Base-by-base conservation (phyloP, 2,888 invertebrate genomes). In the Therioaphis trifolii region DNA sequence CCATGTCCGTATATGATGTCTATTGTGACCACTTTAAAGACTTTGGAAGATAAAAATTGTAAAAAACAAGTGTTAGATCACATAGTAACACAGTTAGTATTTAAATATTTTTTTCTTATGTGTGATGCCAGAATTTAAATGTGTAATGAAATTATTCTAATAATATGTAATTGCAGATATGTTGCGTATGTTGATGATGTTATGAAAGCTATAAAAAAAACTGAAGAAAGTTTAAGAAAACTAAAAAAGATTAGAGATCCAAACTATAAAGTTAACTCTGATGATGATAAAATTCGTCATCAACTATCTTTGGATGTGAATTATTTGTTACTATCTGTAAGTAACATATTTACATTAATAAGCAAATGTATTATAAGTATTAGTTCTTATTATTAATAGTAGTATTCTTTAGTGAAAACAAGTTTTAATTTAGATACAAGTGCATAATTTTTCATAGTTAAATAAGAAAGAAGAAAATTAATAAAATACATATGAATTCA, bases 251-350 rank as follows among this genome's bases (percentile, higher is more conserved):
- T 94, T 27, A 91, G 95, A 85, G 94, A 94, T 85, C 91, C 91
- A 87, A 88, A 90, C 14, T 82, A 82, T 5, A 87, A 87, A 15
- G 88, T 88, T 79, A 86, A 87, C 85, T 88, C 89, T 82, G 98
- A 98, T 88, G 98, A 98, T 88, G 96, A 96, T 88, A 99, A 98
- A 90, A 98, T 98, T 88, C 91, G 97, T 68, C 91, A 94, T 84
- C 98, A 98, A 88, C 91, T 98, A 49, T 93, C 93, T 86, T 92
- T 96, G 27, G 98, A 98, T 89, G 95, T 97, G 0, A 91, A 91
- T 66, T 91, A 92, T 86, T 97, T 95, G 89, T 91, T 92, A 21
- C 90, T 91, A 86, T 92, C 90, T 89, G 92, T 92, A 87, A 87
- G 86, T 78, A 35, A 49, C 21, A 27, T 43, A 24, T 18, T 5